Conservation (phyloP, 2,888 invertebrate genomes). For the Agrilus biguttatus region DNA sequence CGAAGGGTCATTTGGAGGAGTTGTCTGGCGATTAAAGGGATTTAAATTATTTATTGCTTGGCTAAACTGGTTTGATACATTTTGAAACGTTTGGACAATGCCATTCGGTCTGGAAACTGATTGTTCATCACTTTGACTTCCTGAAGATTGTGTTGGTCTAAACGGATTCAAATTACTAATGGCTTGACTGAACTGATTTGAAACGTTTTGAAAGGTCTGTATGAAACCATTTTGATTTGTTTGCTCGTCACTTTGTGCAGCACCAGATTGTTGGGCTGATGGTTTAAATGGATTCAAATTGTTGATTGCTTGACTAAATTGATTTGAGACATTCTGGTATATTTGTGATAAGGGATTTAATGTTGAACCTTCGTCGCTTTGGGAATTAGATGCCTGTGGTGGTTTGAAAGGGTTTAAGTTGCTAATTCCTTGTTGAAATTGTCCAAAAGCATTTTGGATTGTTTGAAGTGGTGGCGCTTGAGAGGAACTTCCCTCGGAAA, state of each 20-base stretch:
- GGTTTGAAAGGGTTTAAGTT: constrained; percentile 11
- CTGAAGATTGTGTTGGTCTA: constrained; percentile 3
- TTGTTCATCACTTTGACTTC: constrained; percentile 2
- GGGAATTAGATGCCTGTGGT: constrained; percentile 7
- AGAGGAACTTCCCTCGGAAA: constrained; percentile 1
- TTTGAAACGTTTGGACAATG: constrained; percentile 9
- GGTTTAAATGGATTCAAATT: constrained; percentile 9
- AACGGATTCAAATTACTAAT: constrained; percentile 9
- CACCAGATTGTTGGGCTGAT: constrained; percentile 2
- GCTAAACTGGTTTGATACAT: constrained; percentile 6
- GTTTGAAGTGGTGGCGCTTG: constrained; percentile 7
- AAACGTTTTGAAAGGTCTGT: neutral
- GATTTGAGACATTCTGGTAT: constrained; percentile 2
- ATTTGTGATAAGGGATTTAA: constrained; percentile 8
- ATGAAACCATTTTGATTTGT: constrained; percentile 1
- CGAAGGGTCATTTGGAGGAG: neutral
- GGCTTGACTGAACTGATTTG: constrained; percentile 8
- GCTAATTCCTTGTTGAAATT: constrained; percentile 5
- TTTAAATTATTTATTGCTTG: constrained; percentile 9
- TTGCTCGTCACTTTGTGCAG: constrained; percentile 1
- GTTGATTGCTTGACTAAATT: constrained; percentile 8
- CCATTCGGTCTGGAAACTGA: neutral
- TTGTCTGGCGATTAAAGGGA: constrained; percentile 7
- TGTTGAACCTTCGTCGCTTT: constrained; percentile 10
- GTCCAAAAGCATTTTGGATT: constrained; percentile 7